These are phyloP conservation scores for Meloidogyne exigua DNA, from an alignment of 1,140 invertebrate species.

Conservation along the genomic window DNA sequence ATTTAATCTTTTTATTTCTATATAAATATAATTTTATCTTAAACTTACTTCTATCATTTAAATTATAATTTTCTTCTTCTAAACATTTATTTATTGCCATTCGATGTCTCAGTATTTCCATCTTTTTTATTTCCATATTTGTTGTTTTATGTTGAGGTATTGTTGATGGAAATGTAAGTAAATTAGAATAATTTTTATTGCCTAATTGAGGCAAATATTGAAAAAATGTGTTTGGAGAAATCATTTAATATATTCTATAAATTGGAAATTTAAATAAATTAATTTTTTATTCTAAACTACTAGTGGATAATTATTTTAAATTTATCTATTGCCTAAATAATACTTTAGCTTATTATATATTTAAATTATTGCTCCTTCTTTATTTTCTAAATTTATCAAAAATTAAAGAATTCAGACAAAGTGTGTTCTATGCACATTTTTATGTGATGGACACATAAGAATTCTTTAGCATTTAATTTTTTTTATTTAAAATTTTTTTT, in stretches of 20 bases:
- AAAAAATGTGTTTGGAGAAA: neutral
- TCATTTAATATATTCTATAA: neutral
- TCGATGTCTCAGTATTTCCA: neutral
- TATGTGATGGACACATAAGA: neutral
- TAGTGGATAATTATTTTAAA: too few relatives aligned
- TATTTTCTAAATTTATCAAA: constrained; percentile 3
- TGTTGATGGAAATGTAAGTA: neutral
- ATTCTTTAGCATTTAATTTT: neutral
- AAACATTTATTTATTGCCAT: neutral
- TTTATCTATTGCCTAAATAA: too few relatives aligned
- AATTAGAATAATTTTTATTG: neutral
- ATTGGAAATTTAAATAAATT: too few relatives aligned
- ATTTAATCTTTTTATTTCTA: neutral
- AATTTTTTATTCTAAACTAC: too few relatives aligned
- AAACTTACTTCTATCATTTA: neutral
- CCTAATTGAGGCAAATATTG: neutral
- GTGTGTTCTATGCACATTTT: neutral
- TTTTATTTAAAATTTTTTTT: neutral
- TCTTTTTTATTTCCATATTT: neutral
- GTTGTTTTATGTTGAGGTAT: neutral
- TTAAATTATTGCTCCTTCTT: too few relatives aligned
- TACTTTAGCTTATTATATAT: too few relatives aligned
- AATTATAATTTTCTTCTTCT: constrained; percentile 5
- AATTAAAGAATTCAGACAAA: neutral
- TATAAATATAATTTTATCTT: too few relatives aligned